Evolutionary conservation across 2,797 vertebrate species (phyloP), one percentile per base, ranked within the genome.

Genomic region (Graptemys geographica): DNA sequence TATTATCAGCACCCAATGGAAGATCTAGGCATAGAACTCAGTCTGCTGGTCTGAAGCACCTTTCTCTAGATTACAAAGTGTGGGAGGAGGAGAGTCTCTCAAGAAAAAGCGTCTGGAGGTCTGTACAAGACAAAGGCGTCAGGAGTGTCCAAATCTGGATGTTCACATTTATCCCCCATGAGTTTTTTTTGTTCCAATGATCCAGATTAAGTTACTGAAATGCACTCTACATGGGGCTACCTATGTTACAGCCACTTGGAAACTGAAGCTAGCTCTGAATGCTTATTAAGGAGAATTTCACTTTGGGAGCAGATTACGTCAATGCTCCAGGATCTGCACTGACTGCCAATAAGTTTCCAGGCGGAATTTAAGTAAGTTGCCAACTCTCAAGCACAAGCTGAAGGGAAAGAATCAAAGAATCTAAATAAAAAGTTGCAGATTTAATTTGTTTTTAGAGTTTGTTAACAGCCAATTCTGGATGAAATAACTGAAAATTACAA

Each of bases 291-390:
- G 62, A 93, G 25, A 65, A 95, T 95, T 96, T 95, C 84, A 94
- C 87, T 86, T 92, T 95, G 84, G 15, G 53, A 92, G 53, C 37
- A 72, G n/a, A 90, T 88, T 91, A 88, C 5, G 83, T 12, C 53
- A 6, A 0, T 78, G 90, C 57, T 95, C 92, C 92, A 94, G 91
- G 80, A 94, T 79, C 89, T 51, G 88, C 79, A 84, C 15, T 10
- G 84, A 88, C 84, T 95, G 93, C 92, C 94, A 96, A 92, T 93
- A 93, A 85, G 88, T 89, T 95, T 95, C 94, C 93, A 94, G 88
- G 93, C 95, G 86, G 84, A 95, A 90, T 72, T 95, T 94, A 72
- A 87, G 91, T 90, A 87, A 88, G 28, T 11, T 90, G 91, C 87
- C 94, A 96, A 87, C n/a, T 87, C 62, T 82, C 13, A 91, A 88